Base-by-base conservation (phyloP, 2,888 invertebrate genomes). In the Suillia variegata region DNA sequence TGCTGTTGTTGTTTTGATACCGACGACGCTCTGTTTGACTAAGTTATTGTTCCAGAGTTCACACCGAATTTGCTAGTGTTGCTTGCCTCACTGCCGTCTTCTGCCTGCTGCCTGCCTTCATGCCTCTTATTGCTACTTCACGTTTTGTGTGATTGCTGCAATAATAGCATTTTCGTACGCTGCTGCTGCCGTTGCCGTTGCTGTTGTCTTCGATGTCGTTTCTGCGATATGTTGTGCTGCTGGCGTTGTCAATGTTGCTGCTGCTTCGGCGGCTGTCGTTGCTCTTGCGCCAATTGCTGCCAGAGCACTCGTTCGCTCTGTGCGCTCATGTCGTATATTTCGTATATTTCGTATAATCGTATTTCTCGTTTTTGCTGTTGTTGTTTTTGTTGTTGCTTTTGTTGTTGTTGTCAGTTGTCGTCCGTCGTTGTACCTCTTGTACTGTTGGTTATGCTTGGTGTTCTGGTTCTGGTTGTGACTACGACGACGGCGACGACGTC, bases 41-140 rank as follows among this genome's bases (percentile, higher is more conserved):
- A n/a, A n/a, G n/a, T 38, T 38, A 38, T 38, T 38, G 38, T 38
- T 38, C 13, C 59, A 62, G 59, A 63, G 64, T 64, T 64, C 63
- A 64, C 66, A 64, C 62, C 61, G 58, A 63, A 62, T 59, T 63
- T 61, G 59, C 65, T 48, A 54, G 45, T 55, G 56, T 54, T 21
- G 54, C 55, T 15, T 24, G 15, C n/a, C 58, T 51, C 50, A 48
- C 58, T 58, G 64, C 54, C 56, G 24, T n/a, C 60, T 47, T 38
- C 22, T 54, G 55, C 53, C 51, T 31, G 31, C 6, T 31, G 6
- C 31, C 31, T 31, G 31, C 31, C 12, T 31, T 31, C 5, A 26
- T 34, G 38, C 17, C n/a, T n/a, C n/a, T n/a, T 48, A 20, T 20
- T n/a, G 20, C 48, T 15, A 21, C 18, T 15, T 21, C 4, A 54